Evolutionary conservation across 2,113 vertebrate species (phyloP), one percentile per base, ranked within the genome.

Genomic region (Triplophysa dalaica): DNA sequence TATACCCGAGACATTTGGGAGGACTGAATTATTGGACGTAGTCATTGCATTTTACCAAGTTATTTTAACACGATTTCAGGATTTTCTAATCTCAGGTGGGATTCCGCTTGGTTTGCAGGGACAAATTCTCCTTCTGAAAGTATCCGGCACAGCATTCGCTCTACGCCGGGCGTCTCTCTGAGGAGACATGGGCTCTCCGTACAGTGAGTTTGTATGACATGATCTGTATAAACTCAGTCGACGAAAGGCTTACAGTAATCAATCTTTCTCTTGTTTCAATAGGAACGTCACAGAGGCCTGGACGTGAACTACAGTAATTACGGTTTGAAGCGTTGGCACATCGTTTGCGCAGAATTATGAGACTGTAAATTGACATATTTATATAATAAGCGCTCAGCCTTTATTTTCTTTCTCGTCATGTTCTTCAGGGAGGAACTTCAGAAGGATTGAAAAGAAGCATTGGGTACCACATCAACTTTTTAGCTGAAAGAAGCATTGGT

Each of bases 11-110:
- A 16, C 56, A 17, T 78, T 78, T 81, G 29, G 13, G 12, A 56
- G 33, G 29, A 79, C 60, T 61, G 68, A 84, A 79, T 77, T 77
- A 72, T 72, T 50, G 21, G 67, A 61, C 45, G 65, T 73, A 73
- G 38, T 64, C 62, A 70, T 70, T 48, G 62, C 74, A 70, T 52
- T 81, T 81, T 74, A 78, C 22, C 17, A 22, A 58, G 66, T 81
- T 68, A 77, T 68, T 76, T 78, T 76, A 78, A 78, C 73, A 68
- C 78, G 54, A 74, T 74, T 76, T 60, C 26, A 58, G 76, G 65
- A 72, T 77, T 83, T 75, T 67, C 50, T 70, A 80, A 76, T 83
- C 82, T 76, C 78, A 17, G 8, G 26, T 83, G 82, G 61, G 66
- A 70, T 63, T 61, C 58, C 56, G 38, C 22, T 62, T 24, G 38